Base-by-base conservation (phyloP, 2,113 vertebrate genomes). In the Chrysemys picta region DNA sequence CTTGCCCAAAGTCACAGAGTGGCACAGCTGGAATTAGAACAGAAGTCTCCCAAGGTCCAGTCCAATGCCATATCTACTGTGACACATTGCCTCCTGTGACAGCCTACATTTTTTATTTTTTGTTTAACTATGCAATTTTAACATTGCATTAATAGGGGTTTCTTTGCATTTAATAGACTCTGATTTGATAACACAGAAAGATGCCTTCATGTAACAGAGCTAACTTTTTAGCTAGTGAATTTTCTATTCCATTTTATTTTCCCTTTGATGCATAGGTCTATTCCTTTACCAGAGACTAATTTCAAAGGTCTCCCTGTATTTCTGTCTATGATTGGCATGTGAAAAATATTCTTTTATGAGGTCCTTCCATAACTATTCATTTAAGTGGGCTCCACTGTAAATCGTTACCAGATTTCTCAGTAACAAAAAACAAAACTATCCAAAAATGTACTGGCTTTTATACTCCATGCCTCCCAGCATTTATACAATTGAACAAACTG, bases 391-490 rank as follows among this genome's bases (percentile, higher is more conserved):
- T 86, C 72, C 85, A 31, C 0, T 84, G 59, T 69, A 93, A 91
- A 93, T 89, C 80, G 78, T 42, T 86, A 45, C 56, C 89, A 95
- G 88, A 84, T 82, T 50, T 80, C 57, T 78, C 11, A 56, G 47
- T 88, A 69, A 57, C 31, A 82, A n/a, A 80, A 91, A 22, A 93
- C 89, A 90, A 87, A 91, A 31, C 79, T 57, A 87, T 88, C 75
- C 35, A 89, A 72, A 88, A 84, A 54, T 25, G 78, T 25, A 5
- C 38, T 47, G 82, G 81, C 35, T 93, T 88, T 75, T n/a, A 79
- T 13, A 65, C 22, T 82, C 72, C n/a, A 35, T 2, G 80, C 19
- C 10, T 57, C 29, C n/a, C 49, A 59, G 42, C 54, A 31, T 56
- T 62, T 54, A 82, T 45, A n/a, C 9, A 93, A 57, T 38, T 52